Percentiles rank a stretch among this genome's conserved stretches.
These are phyloP conservation scores for Parotia lawesii DNA, from an alignment of 2,113 vertebrate species.

Conservation along the genomic window DNA sequence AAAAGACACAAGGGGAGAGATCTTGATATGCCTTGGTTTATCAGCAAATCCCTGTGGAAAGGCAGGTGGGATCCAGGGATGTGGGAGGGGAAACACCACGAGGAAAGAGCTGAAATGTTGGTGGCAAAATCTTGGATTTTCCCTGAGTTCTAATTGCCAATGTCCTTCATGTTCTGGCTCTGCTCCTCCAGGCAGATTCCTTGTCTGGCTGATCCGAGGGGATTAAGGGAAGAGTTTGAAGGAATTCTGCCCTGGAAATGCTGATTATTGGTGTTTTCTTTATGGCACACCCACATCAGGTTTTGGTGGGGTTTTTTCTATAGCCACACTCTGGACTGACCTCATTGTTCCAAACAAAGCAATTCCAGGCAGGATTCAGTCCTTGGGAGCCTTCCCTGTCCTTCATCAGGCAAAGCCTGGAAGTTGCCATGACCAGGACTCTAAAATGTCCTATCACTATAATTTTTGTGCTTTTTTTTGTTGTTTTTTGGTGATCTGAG, in stretches of 20 bases:
- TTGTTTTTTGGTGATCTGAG: neutral
- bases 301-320: neutral
- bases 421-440: neutral
- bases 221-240: neutral
- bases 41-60: neutral
- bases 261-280: neutral
- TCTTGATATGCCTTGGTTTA: neutral
- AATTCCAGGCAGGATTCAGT: neutral
- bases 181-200: neutral
- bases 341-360: neutral
- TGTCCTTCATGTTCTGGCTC: neutral
- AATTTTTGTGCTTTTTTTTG: neutral
- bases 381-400: neutral
- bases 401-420: neutral
- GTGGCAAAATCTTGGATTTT: neutral
- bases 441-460: no score
- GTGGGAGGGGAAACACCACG: neutral
- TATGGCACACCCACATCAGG: neutral
- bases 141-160: neutral
- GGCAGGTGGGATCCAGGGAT: neutral
- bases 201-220: neutral
- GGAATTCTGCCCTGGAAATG: neutral
- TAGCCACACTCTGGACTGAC: neutral
- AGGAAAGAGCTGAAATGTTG: neutral
- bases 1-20: neutral